These are phyloP conservation scores for Hydractinia symbiolongicarpus DNA, from an alignment of 30 jellyfish, hydroid and myxozoan species.

Conservation along the genomic window DNA sequence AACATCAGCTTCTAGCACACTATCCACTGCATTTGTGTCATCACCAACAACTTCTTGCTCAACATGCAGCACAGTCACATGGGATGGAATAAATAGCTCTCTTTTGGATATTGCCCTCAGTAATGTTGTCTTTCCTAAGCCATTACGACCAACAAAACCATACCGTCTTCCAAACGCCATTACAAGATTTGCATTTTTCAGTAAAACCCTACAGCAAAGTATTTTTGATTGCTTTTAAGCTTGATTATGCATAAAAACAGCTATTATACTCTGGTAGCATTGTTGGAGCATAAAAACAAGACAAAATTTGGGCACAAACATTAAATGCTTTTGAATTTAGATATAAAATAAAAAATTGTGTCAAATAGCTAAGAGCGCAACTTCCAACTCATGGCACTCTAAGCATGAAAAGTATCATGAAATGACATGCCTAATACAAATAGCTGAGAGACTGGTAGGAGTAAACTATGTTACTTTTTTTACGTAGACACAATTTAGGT, in stretches of 20 bases:
- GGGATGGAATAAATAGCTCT: slow-evolving; percentile 74
- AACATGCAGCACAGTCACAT: slow-evolving; percentile 80
- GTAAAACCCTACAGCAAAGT: slow-evolving; percentile 48
- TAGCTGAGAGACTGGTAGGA: too few relatives aligned
- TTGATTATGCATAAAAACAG: too few relatives aligned
- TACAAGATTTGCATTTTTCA: slow-evolving; percentile 50
- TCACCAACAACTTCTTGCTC: slow-evolving; percentile 98
- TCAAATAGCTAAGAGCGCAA: too few relatives aligned
- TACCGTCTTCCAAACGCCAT: slow-evolving; percentile 90
- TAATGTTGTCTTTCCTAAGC: slow-evolving; percentile 90
- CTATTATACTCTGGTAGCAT: too few relatives aligned
- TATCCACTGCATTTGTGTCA: slow-evolving; percentile 77
- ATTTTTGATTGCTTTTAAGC: too few relatives aligned
- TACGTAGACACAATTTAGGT: too few relatives aligned
- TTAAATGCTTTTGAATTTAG: neutral
- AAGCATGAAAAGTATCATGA: too few relatives aligned
- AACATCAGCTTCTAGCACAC: slow-evolving; percentile 81
- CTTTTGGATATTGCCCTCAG: slow-evolving; percentile 80
- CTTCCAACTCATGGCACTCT: too few relatives aligned
- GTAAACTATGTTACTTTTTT: too few relatives aligned
- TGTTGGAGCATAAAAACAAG: too few relatives aligned
- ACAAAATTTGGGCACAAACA: neutral
- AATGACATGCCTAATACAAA: too few relatives aligned
- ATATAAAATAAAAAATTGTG: too few relatives aligned
- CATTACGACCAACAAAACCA: slow-evolving; percentile 97